These are phyloP conservation scores for Etheostoma cragini DNA, from an alignment of 2,113 vertebrate genomes.

Conservation along the genomic window DNA sequence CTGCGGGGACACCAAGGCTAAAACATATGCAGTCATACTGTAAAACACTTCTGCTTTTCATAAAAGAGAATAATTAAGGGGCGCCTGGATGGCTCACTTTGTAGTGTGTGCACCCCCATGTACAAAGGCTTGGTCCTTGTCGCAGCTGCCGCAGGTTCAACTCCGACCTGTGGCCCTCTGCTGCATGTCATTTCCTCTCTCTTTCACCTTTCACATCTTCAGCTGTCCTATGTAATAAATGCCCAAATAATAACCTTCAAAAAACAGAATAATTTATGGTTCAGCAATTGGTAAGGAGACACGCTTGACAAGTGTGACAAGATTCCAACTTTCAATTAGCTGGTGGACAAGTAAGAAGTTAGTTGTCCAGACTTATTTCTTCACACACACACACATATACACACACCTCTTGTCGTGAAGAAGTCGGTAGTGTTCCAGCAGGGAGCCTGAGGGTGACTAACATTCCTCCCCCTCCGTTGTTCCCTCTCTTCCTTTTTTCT, in stretches of 20 bases:
- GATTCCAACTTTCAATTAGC: constrained; percentile 31
- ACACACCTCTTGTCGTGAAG: background rate
- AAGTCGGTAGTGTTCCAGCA: constrained; percentile 13
- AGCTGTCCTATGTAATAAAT: too few species aligned
- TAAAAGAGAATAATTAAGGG: constrained; percentile 42
- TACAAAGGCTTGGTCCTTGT: too few species aligned
- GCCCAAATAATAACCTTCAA: too few species aligned
- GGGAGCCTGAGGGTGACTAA: constrained; percentile 26
- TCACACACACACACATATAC: background rate
- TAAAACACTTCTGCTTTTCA: constrained; percentile 16
- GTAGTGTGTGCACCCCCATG: too few species aligned
- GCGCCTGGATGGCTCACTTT: too few species aligned
- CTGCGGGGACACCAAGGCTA: constrained; percentile 3
- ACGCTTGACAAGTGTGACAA: background rate
- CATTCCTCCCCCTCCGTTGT: background rate
- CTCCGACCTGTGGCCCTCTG: too few species aligned
- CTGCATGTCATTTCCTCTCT: too few species aligned
- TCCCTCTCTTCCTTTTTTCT: constrained; percentile 1
- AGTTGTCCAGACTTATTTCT: background rate
- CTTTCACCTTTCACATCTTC: too few species aligned
- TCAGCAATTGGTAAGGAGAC: constrained; percentile 19
- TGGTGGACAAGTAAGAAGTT: constrained; percentile 17
- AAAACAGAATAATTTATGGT: constrained; percentile 37
- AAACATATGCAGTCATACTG: constrained; percentile 13
- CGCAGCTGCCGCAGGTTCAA: too few species aligned